These are phyloP conservation scores for Dimorphilus gyrociliatus DNA, from an alignment of 2,888 invertebrate species.

Conservation along the genomic window DNA sequence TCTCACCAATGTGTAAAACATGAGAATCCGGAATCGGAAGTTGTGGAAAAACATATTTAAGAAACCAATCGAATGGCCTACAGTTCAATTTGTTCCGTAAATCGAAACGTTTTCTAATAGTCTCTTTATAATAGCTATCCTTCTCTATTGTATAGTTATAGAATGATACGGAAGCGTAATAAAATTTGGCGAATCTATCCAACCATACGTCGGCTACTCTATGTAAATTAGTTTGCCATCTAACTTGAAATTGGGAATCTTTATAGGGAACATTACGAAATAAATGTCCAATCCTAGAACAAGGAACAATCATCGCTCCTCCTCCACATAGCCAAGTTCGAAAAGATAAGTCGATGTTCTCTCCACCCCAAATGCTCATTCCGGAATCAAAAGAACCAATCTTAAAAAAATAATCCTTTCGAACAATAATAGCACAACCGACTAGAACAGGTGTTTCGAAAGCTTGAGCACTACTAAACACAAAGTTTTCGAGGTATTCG, in stretches of 20 bases:
- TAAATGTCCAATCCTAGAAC: constrained; percentile 11
- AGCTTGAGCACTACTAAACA: constrained; percentile 6
- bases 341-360: constrained; percentile 10
- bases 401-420: constrained; percentile 7
- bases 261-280: no score
- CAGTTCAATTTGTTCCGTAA: no score
- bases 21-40: no score
- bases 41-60: no score
- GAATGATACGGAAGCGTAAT: constrained; percentile 9
- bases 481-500: background rate
- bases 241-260: no score
- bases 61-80: no score
- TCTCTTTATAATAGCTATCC: no score
- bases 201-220: constrained; percentile 8
- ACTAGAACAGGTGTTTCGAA: constrained; percentile 9
- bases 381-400: constrained; percentile 8
- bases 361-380: constrained; percentile 12
- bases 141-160: no score
- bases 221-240: constrained; percentile 8
- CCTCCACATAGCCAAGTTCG: constrained; percentile 13
- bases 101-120: no score
- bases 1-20: no score
- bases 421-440: constrained; percentile 9
- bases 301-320: constrained; percentile 9
- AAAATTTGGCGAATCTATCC: constrained; percentile 6